phyloP scores from a whole-genome alignment of 37 sponge, comb jelly and placozoan genomes.

The Bolinopsis microptera region DNA sequence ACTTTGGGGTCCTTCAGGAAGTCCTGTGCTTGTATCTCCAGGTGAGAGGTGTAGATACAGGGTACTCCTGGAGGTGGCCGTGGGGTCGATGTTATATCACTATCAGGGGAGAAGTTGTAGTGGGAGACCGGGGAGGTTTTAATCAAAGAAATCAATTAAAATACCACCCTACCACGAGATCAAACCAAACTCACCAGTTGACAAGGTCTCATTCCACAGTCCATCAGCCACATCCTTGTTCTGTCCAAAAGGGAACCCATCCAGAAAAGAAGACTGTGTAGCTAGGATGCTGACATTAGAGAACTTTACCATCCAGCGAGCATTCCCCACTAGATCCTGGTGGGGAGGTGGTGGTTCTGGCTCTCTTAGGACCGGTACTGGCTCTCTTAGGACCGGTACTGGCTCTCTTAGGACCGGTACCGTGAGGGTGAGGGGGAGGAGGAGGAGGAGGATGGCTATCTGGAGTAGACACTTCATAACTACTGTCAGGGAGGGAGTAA shows the following conservation, averaged over 20 bases:
- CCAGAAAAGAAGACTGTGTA: background rate
- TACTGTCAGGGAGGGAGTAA: background rate
- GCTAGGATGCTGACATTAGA: background rate
- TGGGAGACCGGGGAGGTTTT: no score
- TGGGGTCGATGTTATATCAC: no score
- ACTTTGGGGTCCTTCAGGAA: background rate
- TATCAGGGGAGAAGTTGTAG: no score
- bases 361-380: no score
- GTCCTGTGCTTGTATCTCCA: conserved; percentile 10
- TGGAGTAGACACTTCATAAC: background rate
- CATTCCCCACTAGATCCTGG: background rate
- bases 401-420: no score
- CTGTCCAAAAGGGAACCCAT: background rate
- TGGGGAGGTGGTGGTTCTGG: background rate
- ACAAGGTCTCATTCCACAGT: background rate
- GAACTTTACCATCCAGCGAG: conserved; percentile 41
- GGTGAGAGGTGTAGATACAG: background rate
- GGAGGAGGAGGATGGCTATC: background rate
- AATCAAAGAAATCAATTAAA: background rate
- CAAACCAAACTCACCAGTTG: background rate
- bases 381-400: no score
- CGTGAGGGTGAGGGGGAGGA: background rate
- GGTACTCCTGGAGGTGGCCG: conserved; percentile 13
- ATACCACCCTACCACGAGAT: no score
- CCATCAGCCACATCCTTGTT: conserved; percentile 58